phyloP scores from a whole-genome alignment of 2,888 invertebrate species.

The Eudasyphora cyanicolor region DNA sequence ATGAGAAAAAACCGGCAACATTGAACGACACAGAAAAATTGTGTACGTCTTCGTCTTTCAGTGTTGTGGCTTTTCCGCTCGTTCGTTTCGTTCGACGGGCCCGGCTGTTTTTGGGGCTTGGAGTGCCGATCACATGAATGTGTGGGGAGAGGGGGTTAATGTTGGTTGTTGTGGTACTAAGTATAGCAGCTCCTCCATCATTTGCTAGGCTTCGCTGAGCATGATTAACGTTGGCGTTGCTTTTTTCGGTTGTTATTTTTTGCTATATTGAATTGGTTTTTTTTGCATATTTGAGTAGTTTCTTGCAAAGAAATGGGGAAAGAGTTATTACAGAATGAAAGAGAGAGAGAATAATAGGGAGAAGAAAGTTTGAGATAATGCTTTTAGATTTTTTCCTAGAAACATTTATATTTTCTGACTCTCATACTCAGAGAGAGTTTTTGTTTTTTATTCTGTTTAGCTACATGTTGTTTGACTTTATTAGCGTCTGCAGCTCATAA shows the following conservation, averaged over 20 bases:
- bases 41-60: slow-evolving; percentile 5
- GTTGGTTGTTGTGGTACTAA: slow-evolving; percentile 15
- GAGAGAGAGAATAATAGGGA: neutral
- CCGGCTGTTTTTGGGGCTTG: neutral
- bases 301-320: neutral
- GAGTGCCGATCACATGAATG: neutral
- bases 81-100: too few relatives aligned
- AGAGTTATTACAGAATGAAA: too few relatives aligned
- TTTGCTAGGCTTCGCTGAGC: slow-evolving; percentile 56
- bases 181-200: neutral
- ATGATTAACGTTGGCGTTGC: slow-evolving; percentile 51
- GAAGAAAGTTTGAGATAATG: too few relatives aligned
- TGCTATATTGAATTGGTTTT: neutral
- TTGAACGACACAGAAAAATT: slow-evolving; percentile 31
- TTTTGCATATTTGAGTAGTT: neutral
- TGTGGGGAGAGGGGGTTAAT: too few relatives aligned
- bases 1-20: slow-evolving; percentile 24
- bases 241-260: slow-evolving; percentile 6
- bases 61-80: slow-evolving; percentile 24
- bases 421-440: neutral
- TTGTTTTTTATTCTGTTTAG: neutral
- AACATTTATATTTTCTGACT: too few relatives aligned
- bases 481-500: too few relatives aligned
- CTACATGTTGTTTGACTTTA: neutral
- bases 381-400: too few relatives aligned